phyloP scores from a whole-genome alignment of 2,113 vertebrate genomes.

The Physeter macrocephalus region DNA sequence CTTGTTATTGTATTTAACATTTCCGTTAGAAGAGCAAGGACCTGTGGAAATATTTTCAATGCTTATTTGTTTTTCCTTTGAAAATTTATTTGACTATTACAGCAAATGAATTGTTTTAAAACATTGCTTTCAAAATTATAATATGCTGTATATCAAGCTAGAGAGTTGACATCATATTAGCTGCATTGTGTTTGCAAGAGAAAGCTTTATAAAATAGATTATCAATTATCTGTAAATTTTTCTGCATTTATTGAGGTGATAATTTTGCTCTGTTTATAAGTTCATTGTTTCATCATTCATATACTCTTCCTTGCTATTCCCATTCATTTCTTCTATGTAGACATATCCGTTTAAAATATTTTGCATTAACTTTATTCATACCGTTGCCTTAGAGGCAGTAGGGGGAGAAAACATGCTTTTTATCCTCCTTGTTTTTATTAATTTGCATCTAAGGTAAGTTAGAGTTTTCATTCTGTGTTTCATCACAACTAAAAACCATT shows the following conservation, averaged over 20 bases:
- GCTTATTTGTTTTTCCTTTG: constrained; percentile 22
- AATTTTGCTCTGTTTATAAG: neutral
- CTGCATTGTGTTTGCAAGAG: neutral
- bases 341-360: neutral
- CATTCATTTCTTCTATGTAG: neutral
- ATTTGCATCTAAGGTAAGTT: neutral
- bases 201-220: neutral
- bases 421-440: neutral
- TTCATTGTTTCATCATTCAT: neutral
- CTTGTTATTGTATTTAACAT: constrained; percentile 10
- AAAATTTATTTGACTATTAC: constrained; percentile 43
- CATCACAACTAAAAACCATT: neutral
- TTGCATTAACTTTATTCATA: neutral
- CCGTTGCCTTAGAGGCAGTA: neutral
- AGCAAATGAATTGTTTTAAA: constrained; percentile 47
- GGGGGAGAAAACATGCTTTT: neutral
- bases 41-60: constrained; percentile 42
- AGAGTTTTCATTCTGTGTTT: neutral
- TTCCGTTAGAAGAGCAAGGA: constrained; percentile 30
- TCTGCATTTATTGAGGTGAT: neutral
- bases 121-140: constrained; percentile 41
- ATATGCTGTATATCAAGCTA: neutral
- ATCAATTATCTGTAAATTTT: neutral
- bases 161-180: neutral
- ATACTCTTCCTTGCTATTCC: neutral